These are phyloP conservation scores for Gobiocypris rarus DNA, from an alignment of 2,113 vertebrate species.

Conservation along the genomic window DNA sequence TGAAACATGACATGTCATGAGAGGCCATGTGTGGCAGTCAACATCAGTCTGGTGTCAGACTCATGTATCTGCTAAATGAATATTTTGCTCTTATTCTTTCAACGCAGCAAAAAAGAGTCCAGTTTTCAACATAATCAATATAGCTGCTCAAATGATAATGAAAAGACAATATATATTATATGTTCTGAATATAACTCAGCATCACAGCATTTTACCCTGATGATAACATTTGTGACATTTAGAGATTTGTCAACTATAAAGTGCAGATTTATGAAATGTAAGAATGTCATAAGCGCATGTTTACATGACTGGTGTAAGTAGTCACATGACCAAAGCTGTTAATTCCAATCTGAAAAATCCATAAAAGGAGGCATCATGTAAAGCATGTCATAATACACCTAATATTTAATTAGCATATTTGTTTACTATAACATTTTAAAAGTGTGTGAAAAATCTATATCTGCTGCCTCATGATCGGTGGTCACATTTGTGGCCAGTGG, in stretches of 20 bases:
- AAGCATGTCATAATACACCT: not conserved
- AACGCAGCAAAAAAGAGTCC: not conserved
- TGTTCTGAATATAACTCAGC: no score
- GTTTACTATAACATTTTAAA: not conserved
- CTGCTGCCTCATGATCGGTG: not conserved
- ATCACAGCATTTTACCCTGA: not conserved
- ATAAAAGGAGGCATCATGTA: not conserved
- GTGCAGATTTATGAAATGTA: not conserved
- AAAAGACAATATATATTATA: not conserved
- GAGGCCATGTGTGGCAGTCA: not conserved
- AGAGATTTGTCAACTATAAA: not conserved
- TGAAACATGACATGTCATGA: constrained; percentile 14
- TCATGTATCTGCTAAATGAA: not conserved
- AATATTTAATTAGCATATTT: not conserved
- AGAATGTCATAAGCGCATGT: not conserved
- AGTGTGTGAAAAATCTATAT: not conserved
- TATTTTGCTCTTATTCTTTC: not conserved
- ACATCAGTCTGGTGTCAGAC: not conserved
- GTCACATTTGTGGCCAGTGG: not conserved
- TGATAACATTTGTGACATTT: not conserved
- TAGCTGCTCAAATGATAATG: not conserved
- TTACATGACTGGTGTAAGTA: not conserved
- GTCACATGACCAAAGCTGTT: not conserved
- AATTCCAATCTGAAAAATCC: not conserved
- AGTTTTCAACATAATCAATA: not conserved